These are phyloP conservation scores for Tipula unca DNA, from an alignment of 2,888 invertebrate genomes.

Conservation along the genomic window DNA sequence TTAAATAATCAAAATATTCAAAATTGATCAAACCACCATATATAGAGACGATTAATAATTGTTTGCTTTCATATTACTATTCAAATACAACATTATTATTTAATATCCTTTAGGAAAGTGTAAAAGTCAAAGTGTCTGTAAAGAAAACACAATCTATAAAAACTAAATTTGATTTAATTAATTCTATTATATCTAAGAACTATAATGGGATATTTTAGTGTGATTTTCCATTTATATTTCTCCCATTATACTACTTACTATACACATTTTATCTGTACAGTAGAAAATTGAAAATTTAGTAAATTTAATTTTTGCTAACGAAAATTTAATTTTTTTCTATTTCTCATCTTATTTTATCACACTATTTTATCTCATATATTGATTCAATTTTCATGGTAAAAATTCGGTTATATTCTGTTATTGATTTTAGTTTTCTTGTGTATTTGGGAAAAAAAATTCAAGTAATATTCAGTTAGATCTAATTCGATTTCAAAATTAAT, in stretches of 20 bases:
- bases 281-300: neutral
- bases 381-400: neutral
- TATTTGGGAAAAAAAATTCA: neutral
- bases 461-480: neutral
- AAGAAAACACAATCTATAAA: neutral
- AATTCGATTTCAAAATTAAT: neutral
- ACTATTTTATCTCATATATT: neutral
- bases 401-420: neutral
- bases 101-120: too few relatives aligned
- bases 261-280: neutral
- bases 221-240: neutral
- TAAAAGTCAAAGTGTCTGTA: neutral
- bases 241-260: neutral
- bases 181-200: neutral
- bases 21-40: too few relatives aligned
- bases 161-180: neutral
- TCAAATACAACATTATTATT: too few relatives aligned
- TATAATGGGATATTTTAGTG: neutral
- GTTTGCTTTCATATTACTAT: too few relatives aligned
- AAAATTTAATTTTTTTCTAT: neutral
- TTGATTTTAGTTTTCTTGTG: neutral
- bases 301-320: neutral
- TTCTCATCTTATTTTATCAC: neutral
- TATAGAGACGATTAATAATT: too few relatives aligned
- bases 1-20: too few relatives aligned